These are phyloP conservation scores for Muscicapa striata DNA, from an alignment of 2,797 vertebrate species.

Conservation along the genomic window DNA sequence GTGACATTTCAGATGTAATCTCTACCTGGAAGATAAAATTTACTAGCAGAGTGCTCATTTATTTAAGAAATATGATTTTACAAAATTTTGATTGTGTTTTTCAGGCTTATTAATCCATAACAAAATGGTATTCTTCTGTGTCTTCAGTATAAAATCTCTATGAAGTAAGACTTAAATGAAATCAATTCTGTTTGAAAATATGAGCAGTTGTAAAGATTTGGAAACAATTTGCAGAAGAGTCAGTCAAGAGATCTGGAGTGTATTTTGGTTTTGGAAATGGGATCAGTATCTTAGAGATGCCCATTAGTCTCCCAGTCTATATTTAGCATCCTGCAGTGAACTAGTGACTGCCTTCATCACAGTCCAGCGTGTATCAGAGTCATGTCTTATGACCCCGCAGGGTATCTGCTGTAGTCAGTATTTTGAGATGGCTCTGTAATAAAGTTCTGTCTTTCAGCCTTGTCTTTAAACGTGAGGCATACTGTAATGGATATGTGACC, in stretches of 20 bases:
- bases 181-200: neutral
- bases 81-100: neutral
- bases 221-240: neutral
- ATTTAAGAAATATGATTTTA: neutral
- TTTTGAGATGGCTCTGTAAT: neutral
- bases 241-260: neutral
- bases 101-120: neutral
- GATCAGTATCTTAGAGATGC: neutral
- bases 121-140: neutral
- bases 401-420: neutral
- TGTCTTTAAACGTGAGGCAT: neutral
- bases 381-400: rapidly evolving
- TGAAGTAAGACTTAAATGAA: neutral
- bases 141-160: neutral
- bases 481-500: neutral
- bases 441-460: neutral
- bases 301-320: neutral
- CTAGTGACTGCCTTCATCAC: neutral
- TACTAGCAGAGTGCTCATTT: neutral
- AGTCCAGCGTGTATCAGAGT: rapidly evolving
- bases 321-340: neutral
- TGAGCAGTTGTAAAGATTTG: neutral
- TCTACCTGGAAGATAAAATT: neutral
- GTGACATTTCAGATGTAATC: neutral
- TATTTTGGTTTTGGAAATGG: neutral